A percentile compares a stretch with the other conserved stretches of the same genome.
Conservation (phyloP, 2,113 vertebrate genomes). For the Octodon degus region DNA sequence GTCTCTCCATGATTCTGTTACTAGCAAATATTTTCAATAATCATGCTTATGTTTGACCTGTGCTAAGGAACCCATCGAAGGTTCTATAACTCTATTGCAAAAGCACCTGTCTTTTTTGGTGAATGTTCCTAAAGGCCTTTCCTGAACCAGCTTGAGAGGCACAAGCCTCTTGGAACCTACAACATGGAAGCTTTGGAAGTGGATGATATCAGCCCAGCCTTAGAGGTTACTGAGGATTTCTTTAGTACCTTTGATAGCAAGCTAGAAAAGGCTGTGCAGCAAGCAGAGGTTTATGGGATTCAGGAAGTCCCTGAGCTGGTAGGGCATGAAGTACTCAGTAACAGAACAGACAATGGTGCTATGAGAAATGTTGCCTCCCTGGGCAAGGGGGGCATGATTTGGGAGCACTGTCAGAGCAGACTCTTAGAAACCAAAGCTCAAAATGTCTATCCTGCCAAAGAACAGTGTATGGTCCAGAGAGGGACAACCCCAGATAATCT, state of each 20-base stretch:
- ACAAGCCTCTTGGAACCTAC: not conserved
- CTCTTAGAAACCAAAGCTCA: conserved; percentile 88
- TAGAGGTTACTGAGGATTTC: conserved; percentile 98
- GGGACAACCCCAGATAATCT: conserved; percentile 89
- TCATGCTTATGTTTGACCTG: not conserved
- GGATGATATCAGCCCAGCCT: conserved; percentile 96
- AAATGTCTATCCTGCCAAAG: conserved; percentile 88
- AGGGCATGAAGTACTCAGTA: conserved; percentile 84
- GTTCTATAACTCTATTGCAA: not conserved
- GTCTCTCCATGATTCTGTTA: not conserved
- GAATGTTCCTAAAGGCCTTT: conserved; percentile 66
- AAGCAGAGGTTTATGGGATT: conserved; percentile 87
- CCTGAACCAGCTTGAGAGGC: not conserved
- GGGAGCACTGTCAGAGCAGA: conserved; percentile 89
- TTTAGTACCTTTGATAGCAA: conserved; percentile 92
- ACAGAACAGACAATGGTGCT: conserved; percentile 83
- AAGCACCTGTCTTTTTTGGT: conserved; percentile 28
- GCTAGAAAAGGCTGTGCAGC: conserved; percentile 87
- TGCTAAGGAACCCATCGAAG: not conserved
- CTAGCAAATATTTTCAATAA: conserved; percentile 18
- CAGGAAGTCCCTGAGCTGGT: conserved; percentile 91
- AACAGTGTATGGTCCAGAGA: conserved; percentile 85
- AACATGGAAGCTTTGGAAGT: conserved; percentile 95
- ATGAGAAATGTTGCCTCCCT: conserved; percentile 81
- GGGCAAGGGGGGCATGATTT: conserved; percentile 88